phyloP scores from a whole-genome alignment of 1,140 invertebrate genomes.

The Hycleus phaleratus region DNA sequence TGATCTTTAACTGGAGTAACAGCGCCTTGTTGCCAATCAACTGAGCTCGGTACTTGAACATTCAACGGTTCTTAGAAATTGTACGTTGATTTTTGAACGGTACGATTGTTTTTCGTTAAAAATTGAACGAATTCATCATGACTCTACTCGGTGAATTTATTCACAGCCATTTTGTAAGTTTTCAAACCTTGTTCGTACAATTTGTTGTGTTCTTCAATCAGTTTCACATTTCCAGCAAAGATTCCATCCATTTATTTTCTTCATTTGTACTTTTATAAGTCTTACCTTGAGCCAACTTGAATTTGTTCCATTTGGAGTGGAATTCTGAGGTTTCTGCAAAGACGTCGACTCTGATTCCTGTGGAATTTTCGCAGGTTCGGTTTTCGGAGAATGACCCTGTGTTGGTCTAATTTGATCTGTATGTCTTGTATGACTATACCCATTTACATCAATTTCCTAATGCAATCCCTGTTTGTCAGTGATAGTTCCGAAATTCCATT shows the following conservation, averaged over 20 bases:
- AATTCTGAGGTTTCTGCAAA: slow-evolving; percentile 12
- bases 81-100: slow-evolving; percentile 22
- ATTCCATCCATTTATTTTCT: slow-evolving; percentile 53
- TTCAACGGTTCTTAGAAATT: slow-evolving; percentile 38
- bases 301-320: too few species aligned
- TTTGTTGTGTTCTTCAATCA: slow-evolving; percentile 75
- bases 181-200: slow-evolving; percentile 54
- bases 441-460: too few species aligned
- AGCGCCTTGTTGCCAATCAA: slow-evolving; percentile 84
- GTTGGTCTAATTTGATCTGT: too few species aligned
- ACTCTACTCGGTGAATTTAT: slow-evolving; percentile 71
- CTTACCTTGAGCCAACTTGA: too few species aligned
- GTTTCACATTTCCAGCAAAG: slow-evolving; percentile 72
- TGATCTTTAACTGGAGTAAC: slow-evolving; percentile 91
- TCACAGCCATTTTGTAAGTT: slow-evolving; percentile 57
- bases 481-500: too few species aligned
- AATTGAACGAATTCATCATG: slow-evolving; percentile 65
- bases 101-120: slow-evolving; percentile 58
- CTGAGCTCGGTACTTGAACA: slow-evolving; percentile 55
- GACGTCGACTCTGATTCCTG: slow-evolving; percentile 28
- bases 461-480: too few species aligned
- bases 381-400: too few species aligned
- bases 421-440: too few species aligned
- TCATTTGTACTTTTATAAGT: background rate
- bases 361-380: too few species aligned